Evolutionary conservation across 1,140 invertebrate genomes (phyloP).

Genomic region (Trinorchestia longiramus): DNA sequence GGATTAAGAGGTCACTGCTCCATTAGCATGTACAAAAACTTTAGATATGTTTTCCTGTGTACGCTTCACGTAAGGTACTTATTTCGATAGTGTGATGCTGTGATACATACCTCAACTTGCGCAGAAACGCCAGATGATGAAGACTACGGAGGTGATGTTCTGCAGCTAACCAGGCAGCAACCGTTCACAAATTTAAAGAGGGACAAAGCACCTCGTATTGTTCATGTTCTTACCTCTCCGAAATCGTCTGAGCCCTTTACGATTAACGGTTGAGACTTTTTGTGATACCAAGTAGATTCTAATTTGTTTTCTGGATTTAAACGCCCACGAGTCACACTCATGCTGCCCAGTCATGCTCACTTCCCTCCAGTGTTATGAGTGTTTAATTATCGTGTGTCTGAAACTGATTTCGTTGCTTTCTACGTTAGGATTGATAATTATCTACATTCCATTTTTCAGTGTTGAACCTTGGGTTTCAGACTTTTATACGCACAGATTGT

Average conservation of each 20-base stretch:
- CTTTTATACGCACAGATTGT: not conserved
- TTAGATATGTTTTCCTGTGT: not conserved
- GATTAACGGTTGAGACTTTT: not conserved
- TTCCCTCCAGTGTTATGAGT: no score
- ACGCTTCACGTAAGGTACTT: not conserved
- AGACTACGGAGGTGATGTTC: not conserved
- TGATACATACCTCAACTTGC: not conserved
- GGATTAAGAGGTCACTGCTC: not conserved
- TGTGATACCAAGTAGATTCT: not conserved
- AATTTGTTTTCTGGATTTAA: not conserved
- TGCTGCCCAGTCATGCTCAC: not conserved
- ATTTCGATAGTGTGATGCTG: not conserved
- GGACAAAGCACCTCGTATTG: not conserved
- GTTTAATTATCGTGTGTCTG: no score
- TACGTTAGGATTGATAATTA: no score
- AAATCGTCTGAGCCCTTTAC: not conserved
- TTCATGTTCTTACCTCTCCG: not conserved
- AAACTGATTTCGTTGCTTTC: no score
- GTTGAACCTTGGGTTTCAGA: no score
- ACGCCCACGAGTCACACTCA: not conserved
- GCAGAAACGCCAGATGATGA: not conserved
- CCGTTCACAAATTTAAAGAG: not conserved
- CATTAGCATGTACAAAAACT: not conserved
- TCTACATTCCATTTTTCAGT: no score
- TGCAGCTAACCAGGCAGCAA: not conserved